Evolutionary conservation across 2,797 vertebrate species (phyloP), one percentile per base, ranked within the genome.

Genomic region (Neosalanx taihuensis): DNA sequence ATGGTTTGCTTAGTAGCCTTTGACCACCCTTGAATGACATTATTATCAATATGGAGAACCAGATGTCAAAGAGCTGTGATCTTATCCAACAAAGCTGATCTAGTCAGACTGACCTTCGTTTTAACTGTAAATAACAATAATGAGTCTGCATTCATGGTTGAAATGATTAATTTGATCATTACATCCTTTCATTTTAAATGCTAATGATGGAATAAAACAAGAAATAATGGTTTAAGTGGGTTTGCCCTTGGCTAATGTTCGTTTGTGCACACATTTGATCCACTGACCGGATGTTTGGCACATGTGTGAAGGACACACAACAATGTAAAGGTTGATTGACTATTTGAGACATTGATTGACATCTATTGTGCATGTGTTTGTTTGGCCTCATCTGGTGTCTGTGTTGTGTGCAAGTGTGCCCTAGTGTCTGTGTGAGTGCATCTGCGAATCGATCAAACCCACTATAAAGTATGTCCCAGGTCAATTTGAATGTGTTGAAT

Each of bases 281-380:
- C 37, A 7, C 73, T 69, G 33, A 23, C 58, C 31, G 9, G 20
- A 61, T 70, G 61, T 58, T 23, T 60, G 33, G 71, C 63, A 64
- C 64, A 20, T 26, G 60, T 49, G 41, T 83, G 73, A 87, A 82
- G 81, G 83, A 83, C 77, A 76, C 67, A 65, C 76, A 75, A 72
- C 33, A 77, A 63, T 69, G 82, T 71, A 76, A 76, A 73, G 71
- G 76, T 68, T 72, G 84, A 83, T 72, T 64, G 71, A 84, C 69
- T 71, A 57, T 76, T 49, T 26, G 76, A 56, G 31, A 26, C 29
- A 82, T 85, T 76, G 84, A 86, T 84, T 46, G 72, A 75, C 75
- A 63, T 12, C 3, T 29, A 62, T 61, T 26, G 10, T 60, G 26
- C 15, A 0, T 37, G 26, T 62, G 60, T 3, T 29, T 18, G 56